Percentiles rank a stretch among this genome's conserved stretches.
Evolutionary conservation across 2,113 vertebrate genomes (phyloP).

Genomic region (Hemibagrus wyckioides): DNA sequence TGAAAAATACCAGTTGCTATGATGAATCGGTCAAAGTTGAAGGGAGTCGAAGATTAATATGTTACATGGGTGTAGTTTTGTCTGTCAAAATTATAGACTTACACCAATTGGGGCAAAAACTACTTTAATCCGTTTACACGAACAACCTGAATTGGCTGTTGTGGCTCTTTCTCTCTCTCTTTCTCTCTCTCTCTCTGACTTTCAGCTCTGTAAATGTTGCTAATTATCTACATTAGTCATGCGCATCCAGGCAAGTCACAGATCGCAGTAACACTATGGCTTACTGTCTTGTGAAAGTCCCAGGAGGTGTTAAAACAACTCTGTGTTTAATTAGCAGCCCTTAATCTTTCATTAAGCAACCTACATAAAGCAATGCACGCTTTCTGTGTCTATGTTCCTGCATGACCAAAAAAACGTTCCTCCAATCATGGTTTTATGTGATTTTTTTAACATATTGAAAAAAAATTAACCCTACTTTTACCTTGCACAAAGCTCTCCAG

Average conservation of each 20-base stretch:
- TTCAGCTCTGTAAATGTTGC: conserved; percentile 55
- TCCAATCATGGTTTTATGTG: neutral
- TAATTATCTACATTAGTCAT: conserved; percentile 65
- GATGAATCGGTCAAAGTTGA: conserved; percentile 5
- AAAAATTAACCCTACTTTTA: neutral
- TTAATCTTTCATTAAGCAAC: conserved; percentile 36
- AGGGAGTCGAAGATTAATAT: conserved; percentile 11
- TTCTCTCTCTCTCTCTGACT: neutral
- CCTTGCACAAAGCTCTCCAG: conserved; percentile 24
- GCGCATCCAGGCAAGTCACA: conserved; percentile 61
- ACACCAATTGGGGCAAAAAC: conserved; percentile 10
- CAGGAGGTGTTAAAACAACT: conserved; percentile 46
- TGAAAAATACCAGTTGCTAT: conserved; percentile 36
- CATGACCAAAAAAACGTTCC: neutral
- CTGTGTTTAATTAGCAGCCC: conserved; percentile 52
- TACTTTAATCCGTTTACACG: conserved; percentile 12
- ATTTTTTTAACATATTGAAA: neutral
- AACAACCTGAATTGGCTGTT: neutral
- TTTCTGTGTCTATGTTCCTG: neutral
- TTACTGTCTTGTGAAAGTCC: conserved; percentile 58
- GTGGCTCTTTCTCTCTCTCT: neutral
- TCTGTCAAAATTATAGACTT: conserved; percentile 32
- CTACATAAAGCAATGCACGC: conserved; percentile 14
- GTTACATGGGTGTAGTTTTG: conserved; percentile 25
- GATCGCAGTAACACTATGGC: conserved; percentile 46